Conservation (phyloP, 2,797 vertebrate genomes). For the Xenentodon cancila region DNA sequence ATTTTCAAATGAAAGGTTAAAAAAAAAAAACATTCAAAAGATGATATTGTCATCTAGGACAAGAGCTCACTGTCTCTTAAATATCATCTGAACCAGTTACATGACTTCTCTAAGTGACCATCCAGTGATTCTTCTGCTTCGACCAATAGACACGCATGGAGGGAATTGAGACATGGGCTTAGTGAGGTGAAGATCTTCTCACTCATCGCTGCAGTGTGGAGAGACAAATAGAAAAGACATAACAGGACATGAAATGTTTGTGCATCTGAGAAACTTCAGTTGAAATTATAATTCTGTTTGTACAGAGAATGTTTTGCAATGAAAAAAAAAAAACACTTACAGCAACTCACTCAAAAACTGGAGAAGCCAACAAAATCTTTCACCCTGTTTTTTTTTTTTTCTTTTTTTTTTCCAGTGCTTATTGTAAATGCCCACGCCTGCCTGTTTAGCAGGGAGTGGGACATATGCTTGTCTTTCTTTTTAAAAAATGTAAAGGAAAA, state of each 20-base stretch:
- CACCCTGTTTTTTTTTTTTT: neutral
- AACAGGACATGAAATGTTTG: constrained; percentile 65
- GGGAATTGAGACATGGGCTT: constrained; percentile 31
- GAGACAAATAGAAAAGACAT: constrained; percentile 34
- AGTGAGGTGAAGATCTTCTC: constrained; percentile 37
- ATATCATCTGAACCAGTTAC: constrained; percentile 74
- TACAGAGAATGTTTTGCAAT: constrained; percentile 80
- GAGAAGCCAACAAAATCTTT: constrained; percentile 43
- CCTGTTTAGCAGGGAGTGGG: constrained; percentile 59
- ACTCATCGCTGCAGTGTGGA: constrained; percentile 31
- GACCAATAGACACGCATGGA: constrained; percentile 56
- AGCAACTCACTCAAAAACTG: constrained; percentile 55
- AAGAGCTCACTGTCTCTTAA: constrained; percentile 54
- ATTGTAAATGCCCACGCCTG: constrained; percentile 76
- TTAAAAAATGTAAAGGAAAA: constrained; percentile 57
- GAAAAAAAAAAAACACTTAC: constrained; percentile 57
- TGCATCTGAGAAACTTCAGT: constrained; percentile 71
- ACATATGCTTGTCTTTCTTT: constrained; percentile 62
- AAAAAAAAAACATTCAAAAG: constrained; percentile 18
- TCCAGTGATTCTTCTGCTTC: constrained; percentile 73
- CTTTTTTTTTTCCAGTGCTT: constrained; percentile 68
- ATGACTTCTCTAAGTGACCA: constrained; percentile 64
- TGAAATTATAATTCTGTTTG: constrained; percentile 73
- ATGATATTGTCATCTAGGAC: constrained; percentile 54
- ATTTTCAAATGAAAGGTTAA: constrained; percentile 46